Conservation (phyloP, 2,888 invertebrate species). For the Hyles lineata region DNA sequence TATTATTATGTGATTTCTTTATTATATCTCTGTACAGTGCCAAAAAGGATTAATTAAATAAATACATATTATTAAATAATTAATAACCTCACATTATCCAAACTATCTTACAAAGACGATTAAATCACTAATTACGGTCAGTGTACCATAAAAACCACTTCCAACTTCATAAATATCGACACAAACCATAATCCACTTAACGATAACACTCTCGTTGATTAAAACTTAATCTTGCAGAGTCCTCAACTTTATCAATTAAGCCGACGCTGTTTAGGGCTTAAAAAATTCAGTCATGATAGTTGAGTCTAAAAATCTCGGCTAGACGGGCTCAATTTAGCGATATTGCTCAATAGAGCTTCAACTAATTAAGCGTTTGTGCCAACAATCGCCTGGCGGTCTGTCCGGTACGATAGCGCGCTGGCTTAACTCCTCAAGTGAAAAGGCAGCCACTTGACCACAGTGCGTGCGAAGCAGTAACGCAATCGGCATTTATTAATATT, state of each 20-base stretch:
- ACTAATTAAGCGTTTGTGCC: constrained; percentile 71
- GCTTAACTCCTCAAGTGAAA: constrained; percentile 65
- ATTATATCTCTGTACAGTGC: too few species aligned
- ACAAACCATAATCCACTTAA: background rate
- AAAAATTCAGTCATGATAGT: constrained; percentile 15
- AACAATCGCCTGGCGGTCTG: constrained; percentile 65
- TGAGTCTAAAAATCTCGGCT: constrained; percentile 34
- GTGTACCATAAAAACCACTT: background rate
- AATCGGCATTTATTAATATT: constrained; percentile 15
- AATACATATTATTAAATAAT: too few species aligned
- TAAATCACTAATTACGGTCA: too few species aligned
- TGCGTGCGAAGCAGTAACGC: constrained; percentile 33
- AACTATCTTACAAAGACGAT: too few species aligned
- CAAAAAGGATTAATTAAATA: too few species aligned
- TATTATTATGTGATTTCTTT: too few species aligned
- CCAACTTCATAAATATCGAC: background rate
- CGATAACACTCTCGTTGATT: background rate
- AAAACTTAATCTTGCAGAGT: constrained; percentile 5
- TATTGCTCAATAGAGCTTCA: constrained; percentile 57
- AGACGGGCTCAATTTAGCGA: constrained; percentile 53
- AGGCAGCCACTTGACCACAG: constrained; percentile 49
- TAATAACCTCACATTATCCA: too few species aligned
- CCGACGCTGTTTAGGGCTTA: background rate
- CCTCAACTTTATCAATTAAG: constrained; percentile 23
- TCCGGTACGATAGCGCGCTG: constrained; percentile 60